Evolutionary conservation across 1,140 invertebrate species (phyloP), one percentile per base, ranked within the genome.

Genomic region (Conus betulinus): DNA sequence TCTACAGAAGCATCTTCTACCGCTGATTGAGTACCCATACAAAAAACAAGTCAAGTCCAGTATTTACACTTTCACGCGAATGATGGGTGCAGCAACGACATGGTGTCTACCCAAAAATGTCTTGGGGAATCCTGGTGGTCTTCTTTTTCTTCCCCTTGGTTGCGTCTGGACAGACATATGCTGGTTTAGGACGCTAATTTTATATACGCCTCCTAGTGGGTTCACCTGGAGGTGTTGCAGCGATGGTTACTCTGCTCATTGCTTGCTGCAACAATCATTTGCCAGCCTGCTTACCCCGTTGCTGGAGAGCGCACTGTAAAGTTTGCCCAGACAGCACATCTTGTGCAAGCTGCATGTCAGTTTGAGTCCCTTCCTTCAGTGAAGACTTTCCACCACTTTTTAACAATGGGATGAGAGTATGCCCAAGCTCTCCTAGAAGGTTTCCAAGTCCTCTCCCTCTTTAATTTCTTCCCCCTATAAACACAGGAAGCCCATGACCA

Each of bases 61-160:
- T 25, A 39, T 71, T 7, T n/a, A 71, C 25, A 51, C 84, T 71
- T 71, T 85, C 84, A 52, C n/a, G 27, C 23, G 84, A 85, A 25
- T 85, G 55, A 39, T n/a, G 84, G n/a, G 67, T 85, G 84, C 15
- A 85, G 17, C 17, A 85, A 60, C 55, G 84, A 57, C 84, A 85
- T 85, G 67, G 20, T 85, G 23, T 51, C 63, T 71, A 71, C 2
- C 67, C 60, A 71, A 85, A 85, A n/a, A 85, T 85, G 67, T 85
- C 60, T 71, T 10, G 57, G 4, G 57, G 15, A 60, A 15, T 23
- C 52, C 4, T 84, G 11, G 39, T 84, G 23, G 39, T 57, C 53
- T 71, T 85, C 84, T 71, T 85, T 74, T 71, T 85, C 84, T 53
- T 85, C 23, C 57, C 27, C 27, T 39, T 23, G 27, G n/a, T 57